A percentile compares a stretch with the other conserved stretches of the same genome.
phyloP scores from a whole-genome alignment of 2,888 invertebrate species.

The Odontomyia ornata region DNA sequence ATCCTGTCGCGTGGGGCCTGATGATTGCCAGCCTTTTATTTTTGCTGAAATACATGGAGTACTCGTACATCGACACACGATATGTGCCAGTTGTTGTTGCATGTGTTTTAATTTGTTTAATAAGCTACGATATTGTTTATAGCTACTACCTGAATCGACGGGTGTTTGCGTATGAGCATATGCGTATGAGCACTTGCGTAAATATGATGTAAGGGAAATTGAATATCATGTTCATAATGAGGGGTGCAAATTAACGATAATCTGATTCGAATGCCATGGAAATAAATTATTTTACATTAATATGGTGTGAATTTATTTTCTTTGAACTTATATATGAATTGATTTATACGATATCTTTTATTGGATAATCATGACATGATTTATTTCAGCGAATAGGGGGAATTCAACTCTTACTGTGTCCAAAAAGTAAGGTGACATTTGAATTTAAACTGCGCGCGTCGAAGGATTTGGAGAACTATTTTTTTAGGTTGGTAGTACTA shows the following conservation, averaged over 20 bases:
- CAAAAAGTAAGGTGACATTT: too few relatives aligned
- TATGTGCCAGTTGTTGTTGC: neutral
- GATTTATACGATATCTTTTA: neutral
- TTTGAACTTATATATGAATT: neutral
- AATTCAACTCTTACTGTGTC: too few relatives aligned
- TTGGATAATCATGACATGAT: too few relatives aligned
- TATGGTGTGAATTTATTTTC: neutral
- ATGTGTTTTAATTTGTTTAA: neutral
- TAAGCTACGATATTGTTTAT: slow-evolving; percentile 18
- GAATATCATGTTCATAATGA: neutral
- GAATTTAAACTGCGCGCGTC: too few relatives aligned
- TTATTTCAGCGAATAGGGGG: too few relatives aligned
- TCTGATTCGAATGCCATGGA: neutral
- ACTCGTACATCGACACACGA: neutral
- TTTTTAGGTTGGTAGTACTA: too few relatives aligned
- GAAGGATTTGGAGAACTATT: too few relatives aligned
- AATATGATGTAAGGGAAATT: neutral
- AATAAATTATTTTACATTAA: neutral
- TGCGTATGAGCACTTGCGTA: neutral
- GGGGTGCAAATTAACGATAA: neutral
- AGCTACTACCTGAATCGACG: neutral
- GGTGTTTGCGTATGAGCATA: neutral
- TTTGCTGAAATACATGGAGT: neutral
- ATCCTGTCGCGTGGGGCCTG: neutral
- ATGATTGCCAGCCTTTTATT: neutral